A percentile compares a stretch with the other conserved stretches of the same genome.
Evolutionary conservation across 1,140 invertebrate species (phyloP).

Genomic region (Bombus sylvicola): DNA sequence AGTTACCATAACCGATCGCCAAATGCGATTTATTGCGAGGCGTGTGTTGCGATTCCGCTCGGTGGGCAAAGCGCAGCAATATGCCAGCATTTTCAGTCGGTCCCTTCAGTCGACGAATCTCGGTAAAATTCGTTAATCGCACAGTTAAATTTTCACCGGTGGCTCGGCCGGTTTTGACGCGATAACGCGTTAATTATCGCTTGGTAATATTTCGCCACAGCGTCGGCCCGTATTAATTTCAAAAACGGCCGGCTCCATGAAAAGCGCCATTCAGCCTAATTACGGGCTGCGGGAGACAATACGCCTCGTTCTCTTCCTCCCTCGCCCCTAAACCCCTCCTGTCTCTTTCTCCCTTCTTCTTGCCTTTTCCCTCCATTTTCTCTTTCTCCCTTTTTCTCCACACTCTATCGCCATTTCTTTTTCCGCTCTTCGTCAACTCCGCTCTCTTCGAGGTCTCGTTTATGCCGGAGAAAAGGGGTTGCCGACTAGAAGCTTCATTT

Average conservation of each 20-base stretch:
- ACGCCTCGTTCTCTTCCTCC: conserved; percentile 52
- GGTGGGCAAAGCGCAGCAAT: not conserved
- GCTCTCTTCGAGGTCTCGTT: conserved; percentile 38
- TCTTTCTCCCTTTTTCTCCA: not conserved
- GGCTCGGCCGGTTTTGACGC: conserved; percentile 61
- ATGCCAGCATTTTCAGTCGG: conserved; percentile 24
- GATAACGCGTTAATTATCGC: conserved; percentile 71
- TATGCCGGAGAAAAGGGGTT: conserved; percentile 12
- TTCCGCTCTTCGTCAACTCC: conserved; percentile 22
- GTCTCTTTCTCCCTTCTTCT: conserved; percentile 1
- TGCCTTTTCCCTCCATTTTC: not conserved
- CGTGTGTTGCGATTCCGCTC: not conserved
- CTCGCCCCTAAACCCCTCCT: not conserved
- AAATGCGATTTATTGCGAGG: not conserved
- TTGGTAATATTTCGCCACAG: conserved; percentile 62
- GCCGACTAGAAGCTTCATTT: conserved; percentile 34
- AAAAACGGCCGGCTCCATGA: conserved; percentile 64
- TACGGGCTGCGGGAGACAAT: conserved; percentile 61
- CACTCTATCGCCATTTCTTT: conserved; percentile 14
- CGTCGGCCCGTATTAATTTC: conserved; percentile 59
- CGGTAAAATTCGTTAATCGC: conserved; percentile 65
- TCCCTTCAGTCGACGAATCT: not conserved
- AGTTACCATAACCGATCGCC: not conserved
- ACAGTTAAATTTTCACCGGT: conserved; percentile 62
- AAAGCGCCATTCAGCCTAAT: conserved; percentile 69